phyloP scores from a whole-genome alignment of 2,888 invertebrate genomes.

The Protophormia terraenovae region DNA sequence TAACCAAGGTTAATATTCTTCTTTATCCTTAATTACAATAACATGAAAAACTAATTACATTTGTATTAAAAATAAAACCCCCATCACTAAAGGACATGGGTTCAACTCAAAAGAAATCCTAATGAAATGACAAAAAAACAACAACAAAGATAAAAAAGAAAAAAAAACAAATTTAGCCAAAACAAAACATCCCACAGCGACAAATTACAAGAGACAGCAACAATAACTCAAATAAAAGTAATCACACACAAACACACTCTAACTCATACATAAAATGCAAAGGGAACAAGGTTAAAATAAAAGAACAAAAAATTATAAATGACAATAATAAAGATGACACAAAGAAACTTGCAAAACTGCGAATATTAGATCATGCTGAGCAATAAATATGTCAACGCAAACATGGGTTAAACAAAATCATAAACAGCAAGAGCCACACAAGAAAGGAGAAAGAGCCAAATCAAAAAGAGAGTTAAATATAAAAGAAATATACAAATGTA shows the following conservation, averaged over 20 bases:
- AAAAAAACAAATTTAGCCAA: constrained; percentile 70
- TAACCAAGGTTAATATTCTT: constrained; percentile 39
- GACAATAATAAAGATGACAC: constrained; percentile 72
- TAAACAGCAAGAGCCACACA: constrained; percentile 47
- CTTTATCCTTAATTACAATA: constrained; percentile 48
- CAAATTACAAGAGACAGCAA: constrained; percentile 75
- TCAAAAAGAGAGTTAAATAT: constrained; percentile 31
- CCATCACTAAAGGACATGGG: constrained; percentile 9
- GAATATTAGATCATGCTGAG: constrained; percentile 75
- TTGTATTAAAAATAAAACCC: constrained; percentile 42
- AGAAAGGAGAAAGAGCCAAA: not conserved
- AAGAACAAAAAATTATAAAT: constrained; percentile 63
- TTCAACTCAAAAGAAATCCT: constrained; percentile 31
- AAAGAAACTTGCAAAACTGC: constrained; percentile 73
- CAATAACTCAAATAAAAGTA: constrained; percentile 63
- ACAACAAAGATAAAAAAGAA: not conserved
- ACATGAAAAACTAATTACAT: constrained; percentile 61
- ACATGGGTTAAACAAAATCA: constrained; percentile 66
- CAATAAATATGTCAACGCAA: constrained; percentile 74
- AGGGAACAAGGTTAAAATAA: constrained; percentile 33
- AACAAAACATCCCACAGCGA: constrained; percentile 77
- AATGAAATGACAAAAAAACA: constrained; percentile 36
- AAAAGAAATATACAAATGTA: not conserved
- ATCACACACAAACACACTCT: constrained; percentile 1
- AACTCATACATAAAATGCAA: constrained; percentile 7